Base-by-base conservation (phyloP, 2,113 vertebrate species). In the Excalfactoria chinensis region DNA sequence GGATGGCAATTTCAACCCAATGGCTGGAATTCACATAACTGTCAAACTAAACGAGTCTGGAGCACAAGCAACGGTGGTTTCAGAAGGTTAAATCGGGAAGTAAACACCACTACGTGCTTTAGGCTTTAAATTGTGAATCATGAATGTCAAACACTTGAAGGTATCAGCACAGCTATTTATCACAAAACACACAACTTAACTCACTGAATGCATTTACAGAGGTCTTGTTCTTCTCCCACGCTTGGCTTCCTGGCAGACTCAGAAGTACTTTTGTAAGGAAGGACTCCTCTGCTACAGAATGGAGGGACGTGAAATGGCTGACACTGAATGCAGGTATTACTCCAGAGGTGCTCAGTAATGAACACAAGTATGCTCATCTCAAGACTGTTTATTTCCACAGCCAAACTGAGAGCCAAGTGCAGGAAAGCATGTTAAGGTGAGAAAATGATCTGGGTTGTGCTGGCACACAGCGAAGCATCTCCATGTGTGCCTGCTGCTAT, bases 131-230 rank as follows among this genome's bases (percentile, higher is more conserved):
- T 11, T 83, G 67, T 82, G 89, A 88, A 70, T 94, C 84, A 82
- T 86, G 70, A 86, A 90, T 92, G 77, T 70, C 84, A 95, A 90
- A 92, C 51, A 83, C 56, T 94, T 93, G 81, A 82, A 94, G 67
- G 63, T 88, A 95, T 82, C 86, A 75, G 49, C 32, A 55, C 66
- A 90, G 37, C 34, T 84, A 59, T 95, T 90, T 90, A 68, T 87
- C 86, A 71, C 74, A 93, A 89, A 95, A 81, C 81, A 95, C 95
- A 91, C 87, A 85, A 53, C 59, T 85, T 80, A 89, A 89, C 48
- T 84, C 63, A 41, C 84, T 79, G 70, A 94, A 60, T 1, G 4
- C 77, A 59, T 84, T 90, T 94, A 78, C 34, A 84, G 84, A 86
- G 62, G 74, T 66, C 55, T 95, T 0, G 0, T 80, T 88, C 55